phyloP scores from a whole-genome alignment of 2,113 vertebrate genomes.

The Dicerorhinus sumatrensis region DNA sequence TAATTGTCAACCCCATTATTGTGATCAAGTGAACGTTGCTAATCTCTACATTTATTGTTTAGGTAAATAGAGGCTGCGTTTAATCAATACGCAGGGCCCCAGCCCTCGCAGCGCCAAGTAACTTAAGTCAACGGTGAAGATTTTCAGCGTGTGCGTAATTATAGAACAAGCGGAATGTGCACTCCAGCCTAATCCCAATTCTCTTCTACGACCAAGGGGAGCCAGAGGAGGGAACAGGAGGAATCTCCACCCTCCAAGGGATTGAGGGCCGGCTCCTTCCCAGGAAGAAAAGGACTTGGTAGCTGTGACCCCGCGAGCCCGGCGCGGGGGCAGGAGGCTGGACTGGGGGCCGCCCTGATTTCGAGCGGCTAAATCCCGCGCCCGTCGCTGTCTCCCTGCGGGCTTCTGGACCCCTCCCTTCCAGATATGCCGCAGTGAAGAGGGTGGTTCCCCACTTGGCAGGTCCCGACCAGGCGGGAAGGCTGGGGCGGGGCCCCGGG shows the following conservation, averaged over 20 bases:
- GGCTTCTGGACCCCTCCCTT: not conserved
- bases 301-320: not conserved
- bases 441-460: not conserved
- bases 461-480: not conserved
- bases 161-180: constrained; percentile 83
- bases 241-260: not conserved
- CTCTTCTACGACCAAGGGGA: constrained; percentile 62
- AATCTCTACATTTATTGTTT: constrained; percentile 87
- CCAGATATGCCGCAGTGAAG: not conserved
- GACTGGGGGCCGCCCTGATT: not conserved
- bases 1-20: constrained; percentile 85
- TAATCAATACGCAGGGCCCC: constrained; percentile 85
- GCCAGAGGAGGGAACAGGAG: constrained; percentile 55
- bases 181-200: constrained; percentile 80
- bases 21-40: constrained; percentile 88
- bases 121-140: constrained; percentile 89
- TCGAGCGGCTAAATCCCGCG: not conserved
- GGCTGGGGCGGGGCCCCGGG: not conserved
- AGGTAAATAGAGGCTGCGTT: constrained; percentile 88
- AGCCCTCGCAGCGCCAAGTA: constrained; percentile 83
- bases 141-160: constrained; percentile 87
- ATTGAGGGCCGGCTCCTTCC: not conserved
- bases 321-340: not conserved
- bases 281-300: not conserved
- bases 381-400: not conserved